A percentile compares a stretch with the other conserved stretches of the same genome.
phyloP scores from a whole-genome alignment of 2,888 invertebrate genomes.

The Litoditis marina region DNA sequence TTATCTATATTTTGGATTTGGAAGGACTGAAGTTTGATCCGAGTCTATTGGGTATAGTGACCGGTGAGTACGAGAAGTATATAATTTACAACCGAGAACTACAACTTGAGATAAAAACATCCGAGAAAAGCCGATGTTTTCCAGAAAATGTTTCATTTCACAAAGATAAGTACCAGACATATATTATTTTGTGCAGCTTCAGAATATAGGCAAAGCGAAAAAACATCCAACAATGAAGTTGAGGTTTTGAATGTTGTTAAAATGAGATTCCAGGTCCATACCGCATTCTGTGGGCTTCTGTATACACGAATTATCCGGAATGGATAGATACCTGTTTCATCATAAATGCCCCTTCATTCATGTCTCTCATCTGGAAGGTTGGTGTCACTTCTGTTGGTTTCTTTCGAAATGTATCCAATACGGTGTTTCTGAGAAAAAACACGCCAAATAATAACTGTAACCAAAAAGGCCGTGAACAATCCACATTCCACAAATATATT shows the following conservation, averaged over 20 bases:
- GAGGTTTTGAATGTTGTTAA: background rate
- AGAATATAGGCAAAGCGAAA: too few species aligned
- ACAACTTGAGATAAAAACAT: too few species aligned
- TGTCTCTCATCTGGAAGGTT: constrained; percentile 49
- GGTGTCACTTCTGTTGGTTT: background rate
- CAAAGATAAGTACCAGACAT: too few species aligned
- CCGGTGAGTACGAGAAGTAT: constrained; percentile 29
- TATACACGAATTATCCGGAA: constrained; percentile 53
- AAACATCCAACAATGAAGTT: background rate
- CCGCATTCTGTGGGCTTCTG: constrained; percentile 50
- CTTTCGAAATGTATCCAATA: too few species aligned
- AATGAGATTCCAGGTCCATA: constrained; percentile 43
- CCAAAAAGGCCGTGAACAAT: too few species aligned
- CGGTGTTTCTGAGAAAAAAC: too few species aligned
- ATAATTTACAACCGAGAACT: too few species aligned
- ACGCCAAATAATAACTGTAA: background rate
- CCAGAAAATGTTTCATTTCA: too few species aligned
- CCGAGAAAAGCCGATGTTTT: too few species aligned
- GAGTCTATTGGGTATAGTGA: constrained; percentile 43
- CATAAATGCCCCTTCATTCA: constrained; percentile 51
- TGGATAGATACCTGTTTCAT: constrained; percentile 47
- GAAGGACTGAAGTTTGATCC: constrained; percentile 52
- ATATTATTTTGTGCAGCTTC: too few species aligned
- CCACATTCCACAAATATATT: too few species aligned
- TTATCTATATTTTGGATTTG: constrained; percentile 50